These are phyloP conservation scores for Halictus quadricinctus DNA, from an alignment of 2,888 invertebrate genomes.

Conservation along the genomic window DNA sequence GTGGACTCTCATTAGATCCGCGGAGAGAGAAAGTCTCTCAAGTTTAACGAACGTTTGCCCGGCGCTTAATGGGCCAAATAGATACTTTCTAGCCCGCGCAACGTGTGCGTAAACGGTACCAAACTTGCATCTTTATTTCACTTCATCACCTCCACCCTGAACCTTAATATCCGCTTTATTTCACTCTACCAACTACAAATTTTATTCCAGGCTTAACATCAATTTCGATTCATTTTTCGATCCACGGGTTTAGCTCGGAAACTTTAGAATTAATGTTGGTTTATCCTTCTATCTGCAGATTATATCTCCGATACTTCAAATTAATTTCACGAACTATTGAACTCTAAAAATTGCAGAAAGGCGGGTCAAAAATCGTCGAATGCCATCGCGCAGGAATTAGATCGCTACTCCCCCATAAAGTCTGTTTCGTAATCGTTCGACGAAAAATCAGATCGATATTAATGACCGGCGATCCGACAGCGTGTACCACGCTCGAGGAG, in stretches of 20 bases:
- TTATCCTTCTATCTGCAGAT: too few relatives aligned
- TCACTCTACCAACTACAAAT: neutral
- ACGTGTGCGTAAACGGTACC: conserved; percentile 9
- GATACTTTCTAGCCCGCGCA: conserved; percentile 50
- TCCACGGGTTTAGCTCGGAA: too few relatives aligned
- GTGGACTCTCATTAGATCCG: conserved; percentile 50
- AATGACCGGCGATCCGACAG: neutral
- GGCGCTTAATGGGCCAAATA: conserved; percentile 30
- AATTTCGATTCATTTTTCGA: too few relatives aligned
- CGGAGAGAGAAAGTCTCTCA: conserved; percentile 50
- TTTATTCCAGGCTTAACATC: neutral
- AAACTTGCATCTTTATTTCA: conserved; percentile 6
- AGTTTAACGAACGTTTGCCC: conserved; percentile 31
- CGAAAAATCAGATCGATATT: conserved; percentile 19
- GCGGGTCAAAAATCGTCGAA: neutral
- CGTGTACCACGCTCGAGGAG: neutral
- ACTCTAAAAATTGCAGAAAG: neutral
- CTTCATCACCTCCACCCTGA: neutral
- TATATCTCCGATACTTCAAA: neutral
- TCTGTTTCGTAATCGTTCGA: neutral
- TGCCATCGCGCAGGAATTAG: neutral
- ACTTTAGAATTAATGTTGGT: too few relatives aligned
- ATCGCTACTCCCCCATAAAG: neutral
- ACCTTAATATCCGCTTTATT: neutral
- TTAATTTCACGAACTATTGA: too few relatives aligned